phyloP scores from a whole-genome alignment of 2,797 vertebrate species.

The Florisuga fusca region DNA sequence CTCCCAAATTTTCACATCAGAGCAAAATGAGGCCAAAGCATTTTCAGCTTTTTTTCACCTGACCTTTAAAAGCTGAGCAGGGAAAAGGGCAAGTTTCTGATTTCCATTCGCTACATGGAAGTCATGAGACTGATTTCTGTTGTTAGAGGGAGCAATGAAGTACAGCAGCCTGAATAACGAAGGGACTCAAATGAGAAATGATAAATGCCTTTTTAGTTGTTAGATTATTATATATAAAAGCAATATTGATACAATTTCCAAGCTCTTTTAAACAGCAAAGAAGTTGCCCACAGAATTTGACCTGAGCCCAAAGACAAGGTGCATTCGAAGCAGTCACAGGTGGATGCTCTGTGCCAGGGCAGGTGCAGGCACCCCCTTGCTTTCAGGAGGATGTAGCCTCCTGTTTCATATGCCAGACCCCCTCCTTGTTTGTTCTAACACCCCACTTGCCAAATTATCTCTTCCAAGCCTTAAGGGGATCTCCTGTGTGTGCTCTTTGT shows the following conservation, averaged over 20 bases:
- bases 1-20: neutral
- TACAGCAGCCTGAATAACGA: neutral
- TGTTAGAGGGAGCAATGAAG: neutral
- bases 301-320: neutral
- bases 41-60: neutral
- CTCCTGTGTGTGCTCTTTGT: neutral
- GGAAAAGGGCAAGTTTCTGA: neutral
- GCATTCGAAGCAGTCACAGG: neutral
- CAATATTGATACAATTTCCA: neutral
- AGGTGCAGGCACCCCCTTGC: fast-evolving
- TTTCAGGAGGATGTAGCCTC: neutral
- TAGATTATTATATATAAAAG: neutral
- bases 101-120: neutral
- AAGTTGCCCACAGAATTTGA: neutral
- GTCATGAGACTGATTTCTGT: neutral
- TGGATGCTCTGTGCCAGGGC: neutral
- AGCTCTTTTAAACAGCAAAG: neutral
- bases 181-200: neutral
- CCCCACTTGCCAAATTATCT: neutral
- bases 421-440: neutral
- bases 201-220: neutral
- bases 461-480: neutral
- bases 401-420: neutral
- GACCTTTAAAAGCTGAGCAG: neutral
- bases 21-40: neutral